Percentiles rank a stretch among this genome's conserved stretches.
Evolutionary conservation across 1,140 invertebrate genomes (phyloP).

Genomic region (Diabrotica undecimpunctata): DNA sequence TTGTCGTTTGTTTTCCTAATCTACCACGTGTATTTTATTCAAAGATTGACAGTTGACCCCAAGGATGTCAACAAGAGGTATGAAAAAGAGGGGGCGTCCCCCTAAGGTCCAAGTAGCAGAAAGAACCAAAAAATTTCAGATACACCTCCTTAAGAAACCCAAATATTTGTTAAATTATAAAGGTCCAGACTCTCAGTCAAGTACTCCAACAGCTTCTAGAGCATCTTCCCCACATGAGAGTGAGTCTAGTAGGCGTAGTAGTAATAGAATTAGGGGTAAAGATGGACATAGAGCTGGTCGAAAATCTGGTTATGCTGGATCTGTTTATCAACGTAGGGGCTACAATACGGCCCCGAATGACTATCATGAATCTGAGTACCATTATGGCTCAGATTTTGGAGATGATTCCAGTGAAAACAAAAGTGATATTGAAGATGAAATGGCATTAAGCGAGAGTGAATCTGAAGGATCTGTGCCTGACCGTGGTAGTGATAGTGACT

Average conservation of each 20-base stretch:
- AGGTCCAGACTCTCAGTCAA: slow-evolving; percentile 65
- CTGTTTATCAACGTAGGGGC: slow-evolving; percentile 60
- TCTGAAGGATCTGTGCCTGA: slow-evolving; percentile 63
- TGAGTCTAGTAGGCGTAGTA: slow-evolving; percentile 64
- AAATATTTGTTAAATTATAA: slow-evolving; percentile 77
- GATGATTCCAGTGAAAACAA: slow-evolving; percentile 77
- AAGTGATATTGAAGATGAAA: slow-evolving; percentile 70
- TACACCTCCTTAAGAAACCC: slow-evolving; percentile 85
- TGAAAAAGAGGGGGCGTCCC: slow-evolving; percentile 81
- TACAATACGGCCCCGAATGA: slow-evolving; percentile 71
- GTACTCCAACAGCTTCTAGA: slow-evolving; percentile 73
- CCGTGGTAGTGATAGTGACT: slow-evolving; percentile 76
- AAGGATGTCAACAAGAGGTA: slow-evolving; percentile 78
- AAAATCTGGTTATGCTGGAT: slow-evolving; percentile 58
- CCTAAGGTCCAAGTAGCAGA: slow-evolving; percentile 83
- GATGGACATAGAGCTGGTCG: slow-evolving; percentile 54
- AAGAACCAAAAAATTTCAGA: slow-evolving; percentile 78
- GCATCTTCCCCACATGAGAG: slow-evolving; percentile 70
- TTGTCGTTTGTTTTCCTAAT: slow-evolving; percentile 53
- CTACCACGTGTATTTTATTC: slow-evolving; percentile 46
- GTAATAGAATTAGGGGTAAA: slow-evolving; percentile 53
- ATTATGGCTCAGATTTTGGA: slow-evolving; percentile 86
- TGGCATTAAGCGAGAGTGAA: slow-evolving; percentile 62
- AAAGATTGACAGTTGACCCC: slow-evolving; percentile 44
- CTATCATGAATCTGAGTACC: slow-evolving; percentile 80